Conservation (phyloP, 1,140 invertebrate genomes). For the Psix sp. region DNA sequence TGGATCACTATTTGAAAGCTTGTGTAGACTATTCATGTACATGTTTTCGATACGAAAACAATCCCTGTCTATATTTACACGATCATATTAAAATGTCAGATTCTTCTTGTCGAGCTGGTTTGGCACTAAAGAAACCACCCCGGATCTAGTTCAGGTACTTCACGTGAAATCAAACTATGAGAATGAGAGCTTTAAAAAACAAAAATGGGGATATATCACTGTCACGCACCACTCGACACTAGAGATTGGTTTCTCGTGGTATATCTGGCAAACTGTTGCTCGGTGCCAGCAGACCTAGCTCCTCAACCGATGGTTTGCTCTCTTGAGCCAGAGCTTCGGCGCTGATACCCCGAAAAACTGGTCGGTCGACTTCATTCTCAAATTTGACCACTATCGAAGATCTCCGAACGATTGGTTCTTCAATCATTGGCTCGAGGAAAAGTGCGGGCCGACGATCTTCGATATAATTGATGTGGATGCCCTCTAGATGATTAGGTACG, state of each 20-base stretch:
- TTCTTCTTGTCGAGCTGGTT: constrained; percentile 7
- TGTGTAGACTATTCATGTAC: constrained; percentile 5
- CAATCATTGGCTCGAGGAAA: constrained; percentile 60
- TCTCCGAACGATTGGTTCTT: constrained; percentile 67
- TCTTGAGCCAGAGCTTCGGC: constrained; percentile 71
- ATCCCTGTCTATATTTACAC: constrained; percentile 14
- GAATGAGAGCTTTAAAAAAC: too few species aligned
- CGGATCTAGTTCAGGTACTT: constrained; percentile 28
- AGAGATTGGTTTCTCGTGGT: constrained; percentile 69
- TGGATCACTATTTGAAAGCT: constrained; percentile 20
- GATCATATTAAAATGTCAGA: too few species aligned
- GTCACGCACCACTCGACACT: constrained; percentile 22
- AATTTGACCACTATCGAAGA: constrained; percentile 69
- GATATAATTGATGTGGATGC: constrained; percentile 80
- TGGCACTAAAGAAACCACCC: constrained; percentile 21
- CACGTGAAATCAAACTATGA: constrained; percentile 3
- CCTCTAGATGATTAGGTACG: constrained; percentile 70
- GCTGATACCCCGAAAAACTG: constrained; percentile 68
- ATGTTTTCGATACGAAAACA: constrained; percentile 50
- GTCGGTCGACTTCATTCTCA: constrained; percentile 43
- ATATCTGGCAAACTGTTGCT: constrained; percentile 77
- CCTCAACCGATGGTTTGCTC: constrained; percentile 57
- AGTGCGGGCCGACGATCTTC: constrained; percentile 74
- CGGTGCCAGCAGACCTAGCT: constrained; percentile 70
- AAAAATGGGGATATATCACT: constrained; percentile 25